Evolutionary conservation across 2,888 invertebrate genomes (phyloP), one percentile per base, ranked within the genome.

Genomic region (Acronicta aceris): DNA sequence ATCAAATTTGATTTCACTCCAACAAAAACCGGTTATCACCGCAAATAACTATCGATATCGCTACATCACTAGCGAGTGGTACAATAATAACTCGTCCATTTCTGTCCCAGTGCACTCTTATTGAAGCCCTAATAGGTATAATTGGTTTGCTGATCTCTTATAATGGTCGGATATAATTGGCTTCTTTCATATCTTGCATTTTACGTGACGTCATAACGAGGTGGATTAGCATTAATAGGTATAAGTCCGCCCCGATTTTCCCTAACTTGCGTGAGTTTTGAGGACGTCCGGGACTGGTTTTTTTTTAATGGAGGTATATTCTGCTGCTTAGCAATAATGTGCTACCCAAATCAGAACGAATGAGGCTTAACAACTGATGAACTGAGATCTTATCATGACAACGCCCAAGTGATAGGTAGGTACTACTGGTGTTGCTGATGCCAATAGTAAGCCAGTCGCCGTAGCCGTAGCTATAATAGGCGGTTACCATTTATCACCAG

Each of bases 71-170:
- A 65, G n/a, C n/a, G n/a, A n/a, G 38, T 15, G 21, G 1, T 55
- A 64, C 47, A 61, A 63, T 66, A 66, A 75, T 75, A 75, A 59
- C 60, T 9, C 57, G 16, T 61, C 38, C 57, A 62, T 55, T 65
- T 49, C 15, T 7, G 42, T 50, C 7, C 13, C 45, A 21, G 36
- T 59, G 58, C 60, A 42, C 27, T 54, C 30, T 52, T 17, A 65
- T 60, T 63, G 49, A 48, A 40, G 45, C 38, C 59, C 41, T 59
- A 65, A 51, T 72, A 49, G 25, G 27, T 40, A 43, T 45, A 65
- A 75, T 74, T 72, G 62, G 54, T 57, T 60, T 61, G 45, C 47
- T 27, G 47, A 49, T 62, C 51, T 60, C 51, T 36, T 46, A 56
- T 25, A 58, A 59, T 51, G 47, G 21, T 38, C 38, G 47, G 36